Evolutionary conservation across 2,797 vertebrate species (phyloP), one percentile per base, ranked within the genome.

Genomic region (Macroramphosus scolopax): DNA sequence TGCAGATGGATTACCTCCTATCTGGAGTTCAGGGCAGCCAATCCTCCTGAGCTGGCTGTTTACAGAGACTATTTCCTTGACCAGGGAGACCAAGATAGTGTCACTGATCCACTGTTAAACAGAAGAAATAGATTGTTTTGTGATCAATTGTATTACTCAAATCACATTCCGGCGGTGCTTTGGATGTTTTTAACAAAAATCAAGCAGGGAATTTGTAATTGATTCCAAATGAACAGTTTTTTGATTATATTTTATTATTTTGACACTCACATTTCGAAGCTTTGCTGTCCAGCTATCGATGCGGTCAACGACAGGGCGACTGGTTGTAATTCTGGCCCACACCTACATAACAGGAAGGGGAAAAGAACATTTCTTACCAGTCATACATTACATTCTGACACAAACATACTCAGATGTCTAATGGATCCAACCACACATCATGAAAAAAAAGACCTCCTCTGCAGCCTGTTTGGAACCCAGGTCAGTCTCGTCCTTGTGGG

Each of bases 241-340:
- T n/a, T n/a, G n/a, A n/a, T n/a, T n/a, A n/a, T n/a, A n/a, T n/a
- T 17, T 26, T 2, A 10, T 32, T 18, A 8, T 8, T 6, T 15
- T 26, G 25, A 32, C 2, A 14, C 92, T 91, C 46, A 97, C 97
- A 13, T 98, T 98, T 89, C 97, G 89, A 43, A 99, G 92, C 59
- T 96, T 98, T 0, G 95, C 95, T 0, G 95, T 98, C 94, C 97
- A 98, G 49, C 93, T 91, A 65, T 98, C 95, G 37, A 93, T 90
- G 65, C 91, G 91, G 16, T 95, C 93, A 17, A 93, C 87, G 10
- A 94, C 88, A 15, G 89, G 89, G 11, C 93, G 87, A 64, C 92
- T 98, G 71, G 91, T 92, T 3, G 92, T 91, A 75, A 99, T 93
- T 72, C 95, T 91, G 7, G 92, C 93, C 97, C 97, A 98, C 5